phyloP scores from a whole-genome alignment of 2,888 invertebrate genomes.

The Lapara coniferarum region DNA sequence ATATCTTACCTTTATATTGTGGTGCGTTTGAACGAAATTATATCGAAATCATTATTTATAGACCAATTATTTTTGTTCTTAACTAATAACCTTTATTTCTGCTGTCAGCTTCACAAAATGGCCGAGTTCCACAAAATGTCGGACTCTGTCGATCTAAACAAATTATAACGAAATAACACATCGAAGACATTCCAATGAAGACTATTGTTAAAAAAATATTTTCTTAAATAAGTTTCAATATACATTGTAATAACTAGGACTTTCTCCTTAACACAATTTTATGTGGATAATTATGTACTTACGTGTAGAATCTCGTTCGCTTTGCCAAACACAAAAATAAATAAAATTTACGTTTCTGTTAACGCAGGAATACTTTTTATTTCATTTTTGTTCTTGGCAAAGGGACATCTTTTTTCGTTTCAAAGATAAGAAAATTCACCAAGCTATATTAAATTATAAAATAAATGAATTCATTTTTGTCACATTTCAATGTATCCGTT shows the following conservation, averaged over 20 bases:
- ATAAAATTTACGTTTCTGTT: constrained; percentile 4
- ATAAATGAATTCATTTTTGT: constrained; percentile 18
- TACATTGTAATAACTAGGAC: constrained; percentile 22
- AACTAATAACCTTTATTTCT: not conserved
- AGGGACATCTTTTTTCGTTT: constrained; percentile 4
- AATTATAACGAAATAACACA: constrained; percentile 50
- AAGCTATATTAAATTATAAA: constrained; percentile 17
- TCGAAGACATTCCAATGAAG: constrained; percentile 62
- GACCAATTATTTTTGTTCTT: not conserved
- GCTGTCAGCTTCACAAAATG: constrained; percentile 26
- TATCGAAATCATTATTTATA: not conserved
- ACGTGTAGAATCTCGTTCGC: not conserved
- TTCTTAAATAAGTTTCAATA: constrained; percentile 26
- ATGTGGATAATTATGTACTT: constrained; percentile 22
- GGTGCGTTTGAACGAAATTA: not conserved
- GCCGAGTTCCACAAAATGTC: constrained; percentile 21
- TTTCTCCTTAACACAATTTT: constrained; percentile 19
- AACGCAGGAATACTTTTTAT: not conserved
- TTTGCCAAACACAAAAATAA: constrained; percentile 1
- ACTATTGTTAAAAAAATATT: constrained; percentile 32
- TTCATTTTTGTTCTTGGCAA: constrained; percentile 11
- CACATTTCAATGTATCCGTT: constrained; percentile 15
- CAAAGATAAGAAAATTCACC: constrained; percentile 5
- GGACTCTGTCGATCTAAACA: constrained; percentile 1
- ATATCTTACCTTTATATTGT: not conserved